Evolutionary conservation across 2,888 invertebrate genomes (phyloP), one percentile per base, ranked within the genome.

Genomic region (Trissoscelio sp.): DNA sequence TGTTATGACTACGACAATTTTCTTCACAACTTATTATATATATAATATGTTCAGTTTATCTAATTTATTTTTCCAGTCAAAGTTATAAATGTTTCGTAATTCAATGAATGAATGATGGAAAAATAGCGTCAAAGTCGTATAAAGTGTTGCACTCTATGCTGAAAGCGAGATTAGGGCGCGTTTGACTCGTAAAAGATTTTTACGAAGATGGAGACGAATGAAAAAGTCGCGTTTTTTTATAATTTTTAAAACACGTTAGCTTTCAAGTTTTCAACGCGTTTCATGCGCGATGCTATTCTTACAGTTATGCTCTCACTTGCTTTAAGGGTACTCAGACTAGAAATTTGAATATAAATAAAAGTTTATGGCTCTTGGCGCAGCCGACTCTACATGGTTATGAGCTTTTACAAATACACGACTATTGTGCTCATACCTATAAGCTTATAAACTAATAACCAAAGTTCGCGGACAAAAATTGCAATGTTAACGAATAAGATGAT

Each of bases 331-430:
- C 77, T 83, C 79, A 67, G 81, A 84, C 81, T 66, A 69, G 70
- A 83, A 81, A 86, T 86, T 86, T 84, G 84, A 84, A 86, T 83
- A 80, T 70, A 83, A 85, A 85, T 85, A 85, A 85, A 86, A 86
- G 85, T 86, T 86, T 83, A 84, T 70, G 53, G 72, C 67, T 69
- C 37, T 58, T 51, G 58, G 53, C 62, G 53, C 62, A 69, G 73
- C 42, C 72, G 48, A 64, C 78, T 42, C 7, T 31, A 37, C 12
- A 31, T 55, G 46, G 48, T 60, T 69, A 67, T 62, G 67, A 44
- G 55, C 57, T 51, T 60, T 73, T 44, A 12, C 72, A 58, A 79
- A 79, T 66, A 34, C 51, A 55, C 31, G 42, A 57, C 46, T 42
- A 67, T 55, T 55, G 34, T 44, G 31, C 64, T 37, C 37, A n/a